Conservation (phyloP, 2,797 vertebrate genomes). For the Halcyon smyrnensis region DNA sequence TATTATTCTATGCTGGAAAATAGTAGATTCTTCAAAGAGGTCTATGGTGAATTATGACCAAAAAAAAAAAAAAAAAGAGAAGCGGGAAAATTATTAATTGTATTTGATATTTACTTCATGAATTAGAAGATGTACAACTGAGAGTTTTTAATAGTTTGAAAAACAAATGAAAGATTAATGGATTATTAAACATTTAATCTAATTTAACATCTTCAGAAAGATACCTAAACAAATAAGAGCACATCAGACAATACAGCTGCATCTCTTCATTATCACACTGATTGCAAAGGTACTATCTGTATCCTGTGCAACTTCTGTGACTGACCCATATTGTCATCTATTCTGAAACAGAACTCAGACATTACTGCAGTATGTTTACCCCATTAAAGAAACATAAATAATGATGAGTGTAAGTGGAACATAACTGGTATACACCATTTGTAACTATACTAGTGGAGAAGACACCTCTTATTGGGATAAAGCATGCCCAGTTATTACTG, state of each 20-base stretch:
- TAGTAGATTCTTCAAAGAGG: neutral
- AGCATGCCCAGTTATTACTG: neutral
- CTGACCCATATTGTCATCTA: neutral
- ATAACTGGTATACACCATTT: neutral
- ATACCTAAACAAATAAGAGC: neutral
- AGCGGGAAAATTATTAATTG: neutral
- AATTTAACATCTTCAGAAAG: neutral
- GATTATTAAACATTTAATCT: neutral
- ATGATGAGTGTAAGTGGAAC: neutral
- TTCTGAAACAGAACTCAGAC: neutral
- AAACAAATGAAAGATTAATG: neutral
- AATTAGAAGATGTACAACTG: neutral
- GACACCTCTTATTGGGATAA: neutral
- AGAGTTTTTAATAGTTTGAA: neutral
- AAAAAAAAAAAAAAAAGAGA: neutral
- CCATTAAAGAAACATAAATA: neutral
- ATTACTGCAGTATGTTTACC: neutral
- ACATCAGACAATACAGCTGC: neutral
- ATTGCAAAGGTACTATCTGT: neutral
- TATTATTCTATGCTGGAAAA: neutral
- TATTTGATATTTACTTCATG: neutral
- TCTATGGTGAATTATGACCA: neutral
- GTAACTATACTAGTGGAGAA: neutral
- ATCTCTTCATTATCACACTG: fast-evolving
- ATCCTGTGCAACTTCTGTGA: neutral